Conservation (phyloP, 2,888 invertebrate genomes). For the Conchocele bisecta region DNA sequence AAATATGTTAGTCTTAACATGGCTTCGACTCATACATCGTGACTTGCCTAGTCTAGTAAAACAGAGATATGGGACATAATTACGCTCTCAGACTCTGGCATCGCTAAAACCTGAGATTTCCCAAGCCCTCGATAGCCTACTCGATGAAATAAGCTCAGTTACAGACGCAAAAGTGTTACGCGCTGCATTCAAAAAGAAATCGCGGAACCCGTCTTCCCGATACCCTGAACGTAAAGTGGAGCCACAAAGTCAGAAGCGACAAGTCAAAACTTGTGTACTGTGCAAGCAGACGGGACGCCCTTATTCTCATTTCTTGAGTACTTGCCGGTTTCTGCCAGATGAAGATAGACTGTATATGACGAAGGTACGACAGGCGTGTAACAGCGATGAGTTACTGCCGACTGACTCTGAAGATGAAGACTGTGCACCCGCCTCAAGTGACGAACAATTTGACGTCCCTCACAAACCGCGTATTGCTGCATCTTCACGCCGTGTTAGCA, state of each 20-base stretch:
- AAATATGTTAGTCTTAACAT: conserved; percentile 51
- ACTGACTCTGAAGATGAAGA: neutral
- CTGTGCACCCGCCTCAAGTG: neutral
- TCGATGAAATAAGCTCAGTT: conserved; percentile 24
- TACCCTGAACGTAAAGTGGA: too few species aligned
- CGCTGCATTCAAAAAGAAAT: neutral
- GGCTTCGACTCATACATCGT: conserved; percentile 53
- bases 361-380: neutral
- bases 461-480: neutral
- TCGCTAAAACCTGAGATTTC: conserved; percentile 58
- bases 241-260: neutral
- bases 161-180: conserved; percentile 20
- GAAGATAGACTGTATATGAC: neutral
- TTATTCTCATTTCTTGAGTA: neutral
- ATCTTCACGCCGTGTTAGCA: conserved; percentile 39
- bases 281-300: conserved; percentile 49
- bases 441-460: neutral
- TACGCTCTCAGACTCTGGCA: conserved; percentile 47
- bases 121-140: conserved; percentile 25
- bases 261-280: conserved; percentile 26
- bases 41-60: conserved; percentile 52
- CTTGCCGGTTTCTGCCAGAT: neutral
- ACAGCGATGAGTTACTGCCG: too few species aligned
- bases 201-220: too few species aligned
- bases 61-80: conserved; percentile 57